These are phyloP conservation scores for Dolichotis patagonum DNA, from an alignment of 2,113 vertebrate species.

Conservation along the genomic window DNA sequence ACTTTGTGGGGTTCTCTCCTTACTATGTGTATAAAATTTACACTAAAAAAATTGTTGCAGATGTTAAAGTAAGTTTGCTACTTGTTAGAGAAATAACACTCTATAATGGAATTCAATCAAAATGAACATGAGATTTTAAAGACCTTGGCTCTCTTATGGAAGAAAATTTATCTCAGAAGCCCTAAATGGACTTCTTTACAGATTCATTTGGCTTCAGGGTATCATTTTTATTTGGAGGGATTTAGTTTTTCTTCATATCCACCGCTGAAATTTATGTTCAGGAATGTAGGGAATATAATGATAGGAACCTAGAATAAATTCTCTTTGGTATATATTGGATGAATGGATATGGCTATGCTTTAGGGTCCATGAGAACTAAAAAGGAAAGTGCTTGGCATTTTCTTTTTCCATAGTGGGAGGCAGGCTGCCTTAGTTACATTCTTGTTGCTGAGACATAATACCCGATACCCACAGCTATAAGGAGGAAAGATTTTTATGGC, in stretches of 20 bases:
- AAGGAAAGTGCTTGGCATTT: background rate
- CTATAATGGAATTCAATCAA: background rate
- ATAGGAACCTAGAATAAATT: background rate
- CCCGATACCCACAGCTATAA: background rate
- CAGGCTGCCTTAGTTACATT: background rate
- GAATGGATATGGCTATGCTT: background rate
- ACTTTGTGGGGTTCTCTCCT: background rate
- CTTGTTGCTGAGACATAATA: background rate
- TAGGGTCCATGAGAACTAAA: background rate
- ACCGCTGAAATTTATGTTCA: background rate
- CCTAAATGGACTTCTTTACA: background rate
- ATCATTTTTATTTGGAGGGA: background rate
- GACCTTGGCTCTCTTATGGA: background rate
- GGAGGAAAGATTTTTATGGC: background rate
- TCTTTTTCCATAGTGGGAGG: background rate
- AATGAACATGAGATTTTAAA: background rate
- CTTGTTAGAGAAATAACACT: background rate
- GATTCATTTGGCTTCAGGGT: background rate
- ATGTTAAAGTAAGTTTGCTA: background rate
- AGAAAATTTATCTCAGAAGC: background rate
- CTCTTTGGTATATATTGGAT: background rate
- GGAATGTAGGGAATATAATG: background rate
- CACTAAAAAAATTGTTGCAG: background rate
- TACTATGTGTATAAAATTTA: background rate
- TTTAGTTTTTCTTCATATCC: background rate